These are phyloP conservation scores for Ibycter americanus DNA, from an alignment of 2,797 vertebrate species.

Conservation along the genomic window DNA sequence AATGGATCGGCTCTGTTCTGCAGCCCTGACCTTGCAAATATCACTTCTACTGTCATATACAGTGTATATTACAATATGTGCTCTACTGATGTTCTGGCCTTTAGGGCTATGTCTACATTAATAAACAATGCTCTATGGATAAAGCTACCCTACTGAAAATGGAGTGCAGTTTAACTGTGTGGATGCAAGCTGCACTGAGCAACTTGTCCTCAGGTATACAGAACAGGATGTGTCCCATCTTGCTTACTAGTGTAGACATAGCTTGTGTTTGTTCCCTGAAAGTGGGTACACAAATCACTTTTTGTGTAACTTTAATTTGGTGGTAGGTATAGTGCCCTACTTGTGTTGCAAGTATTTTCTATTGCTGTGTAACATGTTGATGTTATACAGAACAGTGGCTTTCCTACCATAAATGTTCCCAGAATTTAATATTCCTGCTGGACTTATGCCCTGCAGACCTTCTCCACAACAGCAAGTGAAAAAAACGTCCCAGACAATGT, in stretches of 20 bases:
- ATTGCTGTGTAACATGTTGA: fast-evolving
- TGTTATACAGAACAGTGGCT: neutral
- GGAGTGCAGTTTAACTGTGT: neutral
- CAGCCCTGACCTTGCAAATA: neutral
- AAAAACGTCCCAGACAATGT: neutral
- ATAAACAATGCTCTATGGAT: neutral
- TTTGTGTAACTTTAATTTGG: neutral
- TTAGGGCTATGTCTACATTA: neutral
- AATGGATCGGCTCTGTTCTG: neutral
- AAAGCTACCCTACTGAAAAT: neutral
- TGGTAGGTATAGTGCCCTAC: neutral
- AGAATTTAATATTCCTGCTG: neutral
- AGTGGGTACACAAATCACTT: neutral
- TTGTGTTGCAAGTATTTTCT: neutral
- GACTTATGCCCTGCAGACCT: neutral
- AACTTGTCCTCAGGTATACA: neutral
- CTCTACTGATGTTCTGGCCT: neutral
- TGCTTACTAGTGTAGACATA: neutral
- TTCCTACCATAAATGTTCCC: neutral
- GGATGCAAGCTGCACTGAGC: neutral
- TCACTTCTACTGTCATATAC: neutral
- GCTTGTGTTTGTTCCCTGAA: neutral
- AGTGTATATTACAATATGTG: neutral
- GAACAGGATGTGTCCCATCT: neutral
- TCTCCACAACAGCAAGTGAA: neutral